Percentiles rank a stretch among this genome's conserved stretches.
Evolutionary conservation across 1,140 invertebrate genomes (phyloP).

Genomic region (Drosophila setifemur): DNA sequence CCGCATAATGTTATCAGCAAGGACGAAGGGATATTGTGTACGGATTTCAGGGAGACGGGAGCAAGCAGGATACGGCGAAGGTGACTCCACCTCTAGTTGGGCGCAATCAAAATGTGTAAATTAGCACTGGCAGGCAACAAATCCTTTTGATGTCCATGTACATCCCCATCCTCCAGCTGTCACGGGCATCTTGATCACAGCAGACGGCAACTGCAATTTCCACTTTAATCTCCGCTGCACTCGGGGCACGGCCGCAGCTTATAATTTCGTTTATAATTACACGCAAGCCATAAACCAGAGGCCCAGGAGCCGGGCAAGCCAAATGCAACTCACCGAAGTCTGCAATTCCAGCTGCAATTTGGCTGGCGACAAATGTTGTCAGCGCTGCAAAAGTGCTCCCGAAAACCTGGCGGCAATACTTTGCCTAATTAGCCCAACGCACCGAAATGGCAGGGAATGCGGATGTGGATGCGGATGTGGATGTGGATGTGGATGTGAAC

Average conservation of each 20-base stretch:
- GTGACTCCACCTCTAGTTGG: conserved; percentile 36
- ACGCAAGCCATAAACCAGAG: conserved; percentile 37
- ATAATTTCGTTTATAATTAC: conserved; percentile 81
- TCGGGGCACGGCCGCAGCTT: conserved; percentile 52
- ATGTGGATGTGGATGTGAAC: conserved; percentile 9
- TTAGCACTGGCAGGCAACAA: conserved; percentile 69
- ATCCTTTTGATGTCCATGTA: conserved; percentile 30
- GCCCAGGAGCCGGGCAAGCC: conserved; percentile 27
- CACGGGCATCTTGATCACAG: conserved; percentile 31
- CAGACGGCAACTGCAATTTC: conserved; percentile 66
- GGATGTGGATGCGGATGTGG: neutral
- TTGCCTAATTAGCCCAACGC: conserved; percentile 66
- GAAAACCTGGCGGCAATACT: conserved; percentile 66
- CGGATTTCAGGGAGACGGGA: conserved; percentile 8
- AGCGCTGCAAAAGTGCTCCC: conserved; percentile 39
- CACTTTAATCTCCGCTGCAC: conserved; percentile 69
- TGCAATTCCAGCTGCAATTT: conserved; percentile 24
- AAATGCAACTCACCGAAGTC: conserved; percentile 26
- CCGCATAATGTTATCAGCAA: conserved; percentile 70
- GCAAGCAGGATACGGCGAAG: conserved; percentile 7
- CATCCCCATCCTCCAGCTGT: conserved; percentile 14
- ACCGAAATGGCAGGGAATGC: conserved; percentile 3
- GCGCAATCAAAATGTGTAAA: conserved; percentile 79
- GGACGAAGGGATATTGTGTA: conserved; percentile 15
- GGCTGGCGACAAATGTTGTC: conserved; percentile 17